Evolutionary conservation across 2,113 vertebrate species (phyloP).

Genomic region (Tragelaphus strepsiceros): DNA sequence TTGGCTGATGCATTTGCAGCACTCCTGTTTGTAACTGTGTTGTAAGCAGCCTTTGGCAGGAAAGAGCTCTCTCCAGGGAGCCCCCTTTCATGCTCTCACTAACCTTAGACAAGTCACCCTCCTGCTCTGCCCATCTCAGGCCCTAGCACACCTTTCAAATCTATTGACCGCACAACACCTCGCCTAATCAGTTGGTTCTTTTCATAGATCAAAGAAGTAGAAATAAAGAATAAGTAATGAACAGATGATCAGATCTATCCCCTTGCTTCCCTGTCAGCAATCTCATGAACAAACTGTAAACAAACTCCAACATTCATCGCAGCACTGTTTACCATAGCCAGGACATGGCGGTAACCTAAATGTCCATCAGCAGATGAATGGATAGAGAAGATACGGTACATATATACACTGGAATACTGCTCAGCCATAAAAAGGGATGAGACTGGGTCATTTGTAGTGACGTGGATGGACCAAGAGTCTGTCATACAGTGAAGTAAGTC

Average conservation of each 20-base stretch:
- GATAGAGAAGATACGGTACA: background rate
- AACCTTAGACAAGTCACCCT: background rate
- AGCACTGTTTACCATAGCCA: background rate
- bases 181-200: background rate
- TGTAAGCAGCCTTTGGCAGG: background rate
- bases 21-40: background rate
- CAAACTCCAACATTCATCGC: rapidly evolving
- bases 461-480: background rate
- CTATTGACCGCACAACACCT: background rate
- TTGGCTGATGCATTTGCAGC: background rate
- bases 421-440: background rate
- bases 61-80: background rate
- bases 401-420: background rate
- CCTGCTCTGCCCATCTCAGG: background rate
- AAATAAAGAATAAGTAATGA: background rate
- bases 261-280: background rate
- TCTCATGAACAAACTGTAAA: background rate
- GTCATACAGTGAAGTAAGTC: background rate
- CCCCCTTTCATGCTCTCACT: background rate
- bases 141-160: background rate
- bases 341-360: background rate
- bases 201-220: background rate
- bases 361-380: background rate
- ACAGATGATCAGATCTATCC: background rate
- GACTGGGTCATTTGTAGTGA: background rate